Conservation (phyloP, 2,888 invertebrate species). For the Dryomyza anilis region DNA sequence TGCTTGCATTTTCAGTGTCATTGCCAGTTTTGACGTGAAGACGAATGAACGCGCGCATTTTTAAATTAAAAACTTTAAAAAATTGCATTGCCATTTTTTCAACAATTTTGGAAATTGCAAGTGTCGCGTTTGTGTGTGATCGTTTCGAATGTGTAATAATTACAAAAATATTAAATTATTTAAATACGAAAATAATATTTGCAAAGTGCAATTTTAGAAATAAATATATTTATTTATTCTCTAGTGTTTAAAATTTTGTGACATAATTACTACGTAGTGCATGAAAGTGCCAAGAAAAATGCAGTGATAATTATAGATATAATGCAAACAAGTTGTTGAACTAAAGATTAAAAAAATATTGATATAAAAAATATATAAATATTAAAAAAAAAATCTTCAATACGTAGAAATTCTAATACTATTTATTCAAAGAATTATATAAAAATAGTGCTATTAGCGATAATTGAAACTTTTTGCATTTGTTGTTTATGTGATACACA, state of each 20-base stretch:
- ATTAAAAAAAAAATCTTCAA: too few relatives aligned
- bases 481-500: too few relatives aligned
- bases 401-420: too few relatives aligned
- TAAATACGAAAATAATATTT: too few relatives aligned
- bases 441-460: too few relatives aligned
- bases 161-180: background rate
- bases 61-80: background rate
- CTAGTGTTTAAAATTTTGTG: background rate
- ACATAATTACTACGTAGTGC: conserved; percentile 9
- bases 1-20: conserved; percentile 3
- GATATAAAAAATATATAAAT: too few relatives aligned
- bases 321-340: background rate
- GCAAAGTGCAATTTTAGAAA: background rate
- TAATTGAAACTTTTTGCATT: too few relatives aligned
- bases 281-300: background rate
- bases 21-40: background rate
- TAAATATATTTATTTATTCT: background rate
- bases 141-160: background rate
- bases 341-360: too few relatives aligned
- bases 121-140: background rate
- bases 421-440: too few relatives aligned
- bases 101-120: background rate
- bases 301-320: background rate
- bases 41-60: background rate
- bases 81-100: too few relatives aligned